These are phyloP conservation scores for Planiliza haematocheilus DNA, from an alignment of 2,113 vertebrate genomes.

Conservation along the genomic window DNA sequence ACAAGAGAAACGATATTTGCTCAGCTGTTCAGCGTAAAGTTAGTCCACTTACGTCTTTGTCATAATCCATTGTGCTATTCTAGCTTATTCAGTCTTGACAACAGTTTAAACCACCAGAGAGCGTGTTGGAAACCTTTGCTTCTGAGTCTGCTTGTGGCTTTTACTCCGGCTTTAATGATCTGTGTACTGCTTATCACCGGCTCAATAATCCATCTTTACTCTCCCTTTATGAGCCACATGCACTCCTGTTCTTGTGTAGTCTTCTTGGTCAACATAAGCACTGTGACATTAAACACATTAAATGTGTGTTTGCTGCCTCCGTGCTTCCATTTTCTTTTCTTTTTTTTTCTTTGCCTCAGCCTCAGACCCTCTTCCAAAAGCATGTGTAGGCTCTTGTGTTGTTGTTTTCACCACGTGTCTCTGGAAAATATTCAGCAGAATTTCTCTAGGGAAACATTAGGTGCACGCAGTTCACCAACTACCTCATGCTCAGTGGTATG, in stretches of 20 bases:
- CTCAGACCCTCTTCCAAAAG: no score
- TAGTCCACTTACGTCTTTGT: not conserved
- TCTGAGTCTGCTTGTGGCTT: not conserved
- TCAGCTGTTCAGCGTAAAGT: not conserved
- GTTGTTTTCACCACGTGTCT: no score
- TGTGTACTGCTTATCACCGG: slow-evolving; percentile 56
- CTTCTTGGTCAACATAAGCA: slow-evolving; percentile 2
- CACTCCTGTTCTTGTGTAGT: not conserved
- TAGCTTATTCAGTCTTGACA: not conserved
- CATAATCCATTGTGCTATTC: not conserved
- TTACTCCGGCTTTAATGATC: slow-evolving; percentile 36
- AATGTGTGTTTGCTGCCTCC: not conserved
- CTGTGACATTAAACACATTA: not conserved
- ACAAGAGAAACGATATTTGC: slow-evolving; percentile 11
- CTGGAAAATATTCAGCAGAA: no score
- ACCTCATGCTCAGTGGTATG: not conserved
- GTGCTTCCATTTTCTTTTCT: not conserved
- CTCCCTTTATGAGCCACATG: slow-evolving; percentile 57
- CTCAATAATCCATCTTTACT: slow-evolving; percentile 64
- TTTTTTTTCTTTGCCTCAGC: no score
- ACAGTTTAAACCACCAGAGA: not conserved
- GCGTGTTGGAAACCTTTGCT: not conserved
- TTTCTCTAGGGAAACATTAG: no score
- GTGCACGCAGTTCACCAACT: no score
- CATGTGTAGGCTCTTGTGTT: no score